Evolutionary conservation across 2,888 invertebrate genomes (phyloP).

Genomic region (Philopedon plagiatum): DNA sequence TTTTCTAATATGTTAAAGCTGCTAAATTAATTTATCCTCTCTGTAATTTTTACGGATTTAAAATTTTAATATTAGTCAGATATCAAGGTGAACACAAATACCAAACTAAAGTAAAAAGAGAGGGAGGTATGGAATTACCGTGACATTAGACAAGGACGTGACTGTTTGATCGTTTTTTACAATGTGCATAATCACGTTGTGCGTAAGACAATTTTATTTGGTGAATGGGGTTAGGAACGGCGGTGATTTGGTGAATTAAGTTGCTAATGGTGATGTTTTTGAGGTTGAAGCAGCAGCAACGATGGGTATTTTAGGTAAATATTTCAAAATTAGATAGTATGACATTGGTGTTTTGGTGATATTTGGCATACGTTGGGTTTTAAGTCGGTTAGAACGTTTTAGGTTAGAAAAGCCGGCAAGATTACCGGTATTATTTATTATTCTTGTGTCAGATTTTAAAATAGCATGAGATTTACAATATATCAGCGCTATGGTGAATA

Average conservation of each 20-base stretch:
- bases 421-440: background rate
- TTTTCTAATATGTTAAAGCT: too few species aligned
- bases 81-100: conserved; percentile 45
- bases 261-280: background rate
- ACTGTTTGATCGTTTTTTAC: conserved; percentile 28
- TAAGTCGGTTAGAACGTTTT: too few species aligned
- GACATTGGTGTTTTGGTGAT: too few species aligned
- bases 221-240: conserved; percentile 9
- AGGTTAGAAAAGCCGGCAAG: conserved; percentile 3
- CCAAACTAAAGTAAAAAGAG: conserved; percentile 31
- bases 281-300: background rate
- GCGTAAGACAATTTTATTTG: conserved; percentile 38
- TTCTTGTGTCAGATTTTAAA: too few species aligned
- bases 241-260: background rate
- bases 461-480: too few species aligned
- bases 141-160: conserved; percentile 43
- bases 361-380: too few species aligned
- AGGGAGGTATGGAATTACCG: conserved; percentile 39
- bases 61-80: conserved; percentile 35
- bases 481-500: too few species aligned
- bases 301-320: background rate
- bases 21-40: conserved; percentile 7
- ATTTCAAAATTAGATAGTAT: background rate
- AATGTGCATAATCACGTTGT: conserved; percentile 41
- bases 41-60: conserved; percentile 34